Conservation (phyloP, 2,797 vertebrate species). For the Pseudocheirus occidentalis region DNA sequence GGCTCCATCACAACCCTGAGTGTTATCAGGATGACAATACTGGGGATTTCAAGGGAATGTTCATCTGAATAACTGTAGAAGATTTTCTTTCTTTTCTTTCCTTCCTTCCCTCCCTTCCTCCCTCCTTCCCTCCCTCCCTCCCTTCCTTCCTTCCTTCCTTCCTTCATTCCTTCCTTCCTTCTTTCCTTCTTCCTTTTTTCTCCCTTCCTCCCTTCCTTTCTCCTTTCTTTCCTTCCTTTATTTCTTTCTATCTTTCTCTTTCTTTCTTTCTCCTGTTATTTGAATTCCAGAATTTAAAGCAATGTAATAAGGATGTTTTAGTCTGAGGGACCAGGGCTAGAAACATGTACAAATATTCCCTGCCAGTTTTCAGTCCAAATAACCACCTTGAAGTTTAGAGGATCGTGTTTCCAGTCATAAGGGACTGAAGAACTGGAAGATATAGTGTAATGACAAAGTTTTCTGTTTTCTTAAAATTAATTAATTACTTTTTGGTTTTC, state of each 20-base stretch:
- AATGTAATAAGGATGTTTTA: neutral
- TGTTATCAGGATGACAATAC: neutral
- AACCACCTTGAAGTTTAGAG: neutral
- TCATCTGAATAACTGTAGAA: neutral
- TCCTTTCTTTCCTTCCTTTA: too few species aligned
- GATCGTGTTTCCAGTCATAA: neutral
- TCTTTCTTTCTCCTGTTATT: neutral
- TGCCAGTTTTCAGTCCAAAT: neutral
- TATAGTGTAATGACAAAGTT: neutral
- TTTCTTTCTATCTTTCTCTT: neutral
- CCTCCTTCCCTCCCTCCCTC: too few species aligned
- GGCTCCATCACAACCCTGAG: neutral
- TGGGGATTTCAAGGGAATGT: neutral
- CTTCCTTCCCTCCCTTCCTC: too few species aligned
- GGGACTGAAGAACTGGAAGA: too few species aligned
- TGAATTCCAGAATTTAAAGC: neutral
- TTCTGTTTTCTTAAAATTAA: neutral
- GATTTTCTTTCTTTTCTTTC: neutral
- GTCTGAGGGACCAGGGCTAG: neutral
- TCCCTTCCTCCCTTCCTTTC: neutral
- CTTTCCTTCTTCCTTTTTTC: too few species aligned
- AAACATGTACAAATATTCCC: neutral
- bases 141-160: too few species aligned
- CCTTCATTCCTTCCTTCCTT: neutral
- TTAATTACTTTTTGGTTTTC: too few species aligned